Evolutionary conservation across 1,140 invertebrate species (phyloP), one percentile per base, ranked within the genome.

Genomic region (Cydia strobilella): DNA sequence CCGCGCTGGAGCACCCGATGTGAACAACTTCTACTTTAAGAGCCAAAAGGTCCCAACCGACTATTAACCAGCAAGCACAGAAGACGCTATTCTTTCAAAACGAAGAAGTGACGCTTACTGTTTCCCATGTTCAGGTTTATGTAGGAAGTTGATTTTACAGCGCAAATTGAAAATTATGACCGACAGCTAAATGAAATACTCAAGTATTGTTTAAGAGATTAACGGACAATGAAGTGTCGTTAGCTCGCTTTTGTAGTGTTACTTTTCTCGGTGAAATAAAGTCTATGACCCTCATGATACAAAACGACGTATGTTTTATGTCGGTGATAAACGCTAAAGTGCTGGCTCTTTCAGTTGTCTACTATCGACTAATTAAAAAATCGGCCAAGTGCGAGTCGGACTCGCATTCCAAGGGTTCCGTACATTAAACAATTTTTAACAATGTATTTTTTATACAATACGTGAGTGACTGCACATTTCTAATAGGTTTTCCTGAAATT

Each of bases 1-100:
- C 75, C 76, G 80, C 82, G 65, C 74, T 25, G 72, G 27, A 23
- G 65, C 65, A 69, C 65, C 65, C 48, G 27, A 35, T 73, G 72
- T 62, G 72, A 73, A 73, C 72, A 73, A 39, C 31, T 42, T 6
- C 5, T 5, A 7, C 27, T 69, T 12, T n/a, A 12, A 6, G 15
- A n/a, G 5, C 27, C 65, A 59, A 1, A 59, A 23, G 18, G 54
- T 23, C 54, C 9, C 20, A 59, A 59, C 15, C 54, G 54, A 23
- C 54, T 59, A 59, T 59, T 23, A 59, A 51, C 15, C 48, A 51
- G 18, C 9, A 59, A 10, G 54, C 54, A 59, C 20, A 3, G 18
- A 59, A 59, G 54, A 59, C 54, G 20, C 5, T 59, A 23, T 23
- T 9, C 54, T 23, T 23, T 20, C 10, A 23, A 20, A 59, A 23